Evolutionary conservation across 2,797 vertebrate genomes (phyloP), one percentile per base, ranked within the genome.

Genomic region (Meriones psammophilus): DNA sequence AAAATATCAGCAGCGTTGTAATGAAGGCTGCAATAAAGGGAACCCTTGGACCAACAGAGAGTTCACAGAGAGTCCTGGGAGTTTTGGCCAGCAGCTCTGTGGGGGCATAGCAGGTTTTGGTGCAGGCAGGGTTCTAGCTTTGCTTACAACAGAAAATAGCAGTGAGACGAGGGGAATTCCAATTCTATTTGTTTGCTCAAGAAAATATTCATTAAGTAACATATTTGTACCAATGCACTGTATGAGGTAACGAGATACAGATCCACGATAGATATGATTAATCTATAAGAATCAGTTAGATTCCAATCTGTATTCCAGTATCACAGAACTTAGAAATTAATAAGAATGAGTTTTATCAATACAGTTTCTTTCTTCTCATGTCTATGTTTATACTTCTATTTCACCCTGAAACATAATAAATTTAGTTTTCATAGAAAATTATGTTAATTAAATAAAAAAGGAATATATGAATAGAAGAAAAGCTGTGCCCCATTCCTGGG

Each of bases 371-470:
- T 30, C 46, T 18, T 17, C 58, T 64, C 60, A 46, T 9, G 22
- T 85, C 2, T 50, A 81, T 89, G 85, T 88, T 95, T 96, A 87
- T 76, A 91, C 2, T 84, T 91, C 36, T 58, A 42, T 68, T 74
- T 95, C 78, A 36, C 46, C n/a, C 18, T 42, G 42, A 78, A 78
- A 60, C 26, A 71, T 71, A 83, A 22, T 74, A 87, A 36, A 17
- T 78, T 74, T 69, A 50, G 78, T 94, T 13, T 13, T 84, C 50
- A n/a, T 71, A 58, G n/a, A 81, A 88, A 78, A 78, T 85, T 77
- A 60, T 94, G 20, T 92, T 73, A 26, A 74, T 30, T 94, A 33
- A 85, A 2, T 91, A 17, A 78, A 60, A 95, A 94, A 95, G 77
- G 33, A 86, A 94, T 15, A 76, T 20, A 74, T 4, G 17, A 88